A percentile compares a stretch with the other conserved stretches of the same genome.
Conservation (phyloP, 2,888 invertebrate genomes). For the Aleiodes testaceus region DNA sequence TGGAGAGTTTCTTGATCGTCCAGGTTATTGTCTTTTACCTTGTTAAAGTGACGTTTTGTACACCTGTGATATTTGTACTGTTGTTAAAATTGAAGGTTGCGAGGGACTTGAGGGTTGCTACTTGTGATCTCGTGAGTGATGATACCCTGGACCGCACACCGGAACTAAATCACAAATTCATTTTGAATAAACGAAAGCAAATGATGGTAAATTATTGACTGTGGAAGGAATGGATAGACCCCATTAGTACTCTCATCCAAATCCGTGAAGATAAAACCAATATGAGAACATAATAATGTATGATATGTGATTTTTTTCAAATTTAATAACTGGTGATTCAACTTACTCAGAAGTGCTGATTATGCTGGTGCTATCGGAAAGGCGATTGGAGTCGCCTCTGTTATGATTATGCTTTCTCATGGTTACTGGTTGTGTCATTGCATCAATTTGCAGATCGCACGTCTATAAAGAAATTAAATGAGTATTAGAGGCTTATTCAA, state of each 20-base stretch:
- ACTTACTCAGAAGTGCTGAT: constrained; percentile 78
- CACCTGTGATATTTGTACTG: constrained; percentile 68
- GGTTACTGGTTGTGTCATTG: constrained; percentile 74
- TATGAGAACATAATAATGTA: constrained; percentile 39
- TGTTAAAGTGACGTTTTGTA: constrained; percentile 62
- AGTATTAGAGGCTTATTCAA: neutral
- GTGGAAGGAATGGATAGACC: constrained; percentile 5
- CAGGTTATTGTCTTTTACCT: constrained; percentile 58
- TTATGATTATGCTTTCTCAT: constrained; percentile 75
- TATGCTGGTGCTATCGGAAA: constrained; percentile 76
- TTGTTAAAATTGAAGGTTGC: constrained; percentile 76
- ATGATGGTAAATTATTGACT: constrained; percentile 16
- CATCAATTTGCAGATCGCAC: constrained; percentile 79
- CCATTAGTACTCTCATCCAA: constrained; percentile 12
- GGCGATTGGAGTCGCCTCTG: constrained; percentile 71
- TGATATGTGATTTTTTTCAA: neutral
- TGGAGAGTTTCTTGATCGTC: constrained; percentile 4
- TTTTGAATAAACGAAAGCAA: constrained; percentile 2
- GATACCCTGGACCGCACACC: constrained; percentile 75
- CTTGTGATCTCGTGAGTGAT: constrained; percentile 76
- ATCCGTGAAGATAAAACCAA: constrained; percentile 29
- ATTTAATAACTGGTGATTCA: constrained; percentile 16
- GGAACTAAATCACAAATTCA: constrained; percentile 66
- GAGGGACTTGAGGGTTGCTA: constrained; percentile 75
- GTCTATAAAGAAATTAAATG: constrained; percentile 56